Percentiles rank a stretch among this genome's conserved stretches.
Conservation (phyloP, 2,113 vertebrate genomes). For the Zosterops borbonicus region DNA sequence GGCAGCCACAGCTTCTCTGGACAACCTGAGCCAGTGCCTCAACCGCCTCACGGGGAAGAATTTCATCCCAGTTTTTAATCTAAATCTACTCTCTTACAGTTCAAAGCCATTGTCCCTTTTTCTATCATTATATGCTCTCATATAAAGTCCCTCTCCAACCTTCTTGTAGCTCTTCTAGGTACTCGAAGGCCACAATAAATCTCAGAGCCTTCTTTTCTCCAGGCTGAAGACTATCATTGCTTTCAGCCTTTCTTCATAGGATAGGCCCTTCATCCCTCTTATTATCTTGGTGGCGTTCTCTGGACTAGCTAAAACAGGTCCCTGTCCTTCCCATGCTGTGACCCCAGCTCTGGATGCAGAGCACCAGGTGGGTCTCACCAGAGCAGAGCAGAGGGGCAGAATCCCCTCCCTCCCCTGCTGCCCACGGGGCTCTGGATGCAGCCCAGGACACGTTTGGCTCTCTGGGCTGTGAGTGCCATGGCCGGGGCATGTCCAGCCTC, state of each 20-base stretch:
- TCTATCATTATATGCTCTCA: rapidly evolving
- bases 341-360: background rate
- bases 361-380: background rate
- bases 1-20: background rate
- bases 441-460: background rate
- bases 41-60: background rate
- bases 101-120: background rate
- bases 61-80: background rate
- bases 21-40: background rate
- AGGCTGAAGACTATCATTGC: background rate
- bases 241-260: background rate
- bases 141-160: background rate
- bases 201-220: background rate
- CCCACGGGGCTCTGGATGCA: background rate
- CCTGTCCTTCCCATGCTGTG: background rate
- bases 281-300: rapidly evolving
- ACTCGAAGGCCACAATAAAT: background rate
- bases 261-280: background rate
- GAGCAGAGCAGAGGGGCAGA: background rate
- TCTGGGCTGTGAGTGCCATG: background rate
- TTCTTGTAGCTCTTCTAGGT: background rate
- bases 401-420: background rate
- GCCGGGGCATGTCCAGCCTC: background rate
- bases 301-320: rapidly evolving
- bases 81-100: background rate